A percentile compares a stretch with the other conserved stretches of the same genome.
Evolutionary conservation across 2,888 invertebrate species (phyloP).

Genomic region (Masnerella sp.): DNA sequence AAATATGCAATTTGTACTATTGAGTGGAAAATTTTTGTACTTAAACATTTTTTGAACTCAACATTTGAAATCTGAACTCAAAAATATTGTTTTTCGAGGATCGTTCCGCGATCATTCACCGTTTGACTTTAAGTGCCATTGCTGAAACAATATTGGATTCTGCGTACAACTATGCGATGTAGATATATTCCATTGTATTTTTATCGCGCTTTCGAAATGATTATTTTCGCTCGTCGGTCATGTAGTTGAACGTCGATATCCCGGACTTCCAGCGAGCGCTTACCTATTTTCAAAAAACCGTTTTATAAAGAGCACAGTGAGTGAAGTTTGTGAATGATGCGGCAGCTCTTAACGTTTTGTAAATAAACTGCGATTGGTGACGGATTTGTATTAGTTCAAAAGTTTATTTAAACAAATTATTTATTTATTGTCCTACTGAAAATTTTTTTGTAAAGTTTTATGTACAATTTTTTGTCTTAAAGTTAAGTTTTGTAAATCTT

Average conservation of each 20-base stretch:
- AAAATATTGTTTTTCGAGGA: too few species aligned
- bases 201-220: conserved; percentile 18
- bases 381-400: conserved; percentile 18
- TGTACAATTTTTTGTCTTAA: too few species aligned
- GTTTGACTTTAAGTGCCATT: conserved; percentile 19
- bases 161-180: conserved; percentile 30
- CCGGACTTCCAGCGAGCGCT: conserved; percentile 39
- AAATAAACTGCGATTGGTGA: conserved; percentile 21
- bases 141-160: conserved; percentile 17
- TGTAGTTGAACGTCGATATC: conserved; percentile 47
- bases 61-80: too few species aligned
- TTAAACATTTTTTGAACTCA: too few species aligned
- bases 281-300: conserved; percentile 62
- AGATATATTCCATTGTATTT: conserved; percentile 23
- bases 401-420: conserved; percentile 12
- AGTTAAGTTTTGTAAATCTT: too few species aligned
- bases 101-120: conserved; percentile 14
- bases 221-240: conserved; percentile 38
- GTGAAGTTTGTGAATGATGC: conserved; percentile 58
- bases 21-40: too few species aligned
- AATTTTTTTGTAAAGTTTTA: too few species aligned
- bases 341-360: conserved; percentile 40
- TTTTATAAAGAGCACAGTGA: conserved; percentile 62
- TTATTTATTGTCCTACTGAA: background rate
- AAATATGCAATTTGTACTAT: too few species aligned